Conservation (phyloP, 2,888 invertebrate species). For the Minunthozetes semirufus region DNA sequence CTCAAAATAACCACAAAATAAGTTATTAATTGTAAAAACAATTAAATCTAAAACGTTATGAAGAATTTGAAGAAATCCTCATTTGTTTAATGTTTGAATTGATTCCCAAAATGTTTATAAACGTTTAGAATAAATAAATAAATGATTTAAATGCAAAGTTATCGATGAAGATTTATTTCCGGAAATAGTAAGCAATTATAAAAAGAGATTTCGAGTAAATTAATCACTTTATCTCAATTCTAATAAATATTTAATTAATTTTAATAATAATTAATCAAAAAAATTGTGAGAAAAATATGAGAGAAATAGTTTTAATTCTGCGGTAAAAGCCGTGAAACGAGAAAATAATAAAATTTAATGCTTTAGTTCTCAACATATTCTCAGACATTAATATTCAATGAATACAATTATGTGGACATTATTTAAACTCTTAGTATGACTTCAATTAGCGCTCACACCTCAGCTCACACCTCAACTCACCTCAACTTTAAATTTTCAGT, state of each 20-base stretch:
- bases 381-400: not conserved
- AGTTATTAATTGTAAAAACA: not conserved
- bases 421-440: no score
- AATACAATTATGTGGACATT: no score
- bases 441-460: no score
- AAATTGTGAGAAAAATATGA: not conserved
- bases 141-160: not conserved
- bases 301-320: not conserved
- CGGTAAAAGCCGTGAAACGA: not conserved
- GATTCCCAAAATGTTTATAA: no score
- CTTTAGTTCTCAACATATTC: not conserved
- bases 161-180: not conserved
- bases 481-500: no score
- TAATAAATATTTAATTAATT: not conserved
- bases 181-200: not conserved
- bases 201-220: not conserved
- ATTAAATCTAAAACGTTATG: no score
- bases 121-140: not conserved
- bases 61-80: no score
- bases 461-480: no score
- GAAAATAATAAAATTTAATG: conserved; percentile 10
- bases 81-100: no score
- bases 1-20: conserved; percentile 35
- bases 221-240: not conserved
- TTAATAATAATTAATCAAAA: not conserved